Percentiles rank a stretch among this genome's conserved stretches.
phyloP scores from a whole-genome alignment of 2,797 vertebrate species.

The Melopsittacus undulatus region DNA sequence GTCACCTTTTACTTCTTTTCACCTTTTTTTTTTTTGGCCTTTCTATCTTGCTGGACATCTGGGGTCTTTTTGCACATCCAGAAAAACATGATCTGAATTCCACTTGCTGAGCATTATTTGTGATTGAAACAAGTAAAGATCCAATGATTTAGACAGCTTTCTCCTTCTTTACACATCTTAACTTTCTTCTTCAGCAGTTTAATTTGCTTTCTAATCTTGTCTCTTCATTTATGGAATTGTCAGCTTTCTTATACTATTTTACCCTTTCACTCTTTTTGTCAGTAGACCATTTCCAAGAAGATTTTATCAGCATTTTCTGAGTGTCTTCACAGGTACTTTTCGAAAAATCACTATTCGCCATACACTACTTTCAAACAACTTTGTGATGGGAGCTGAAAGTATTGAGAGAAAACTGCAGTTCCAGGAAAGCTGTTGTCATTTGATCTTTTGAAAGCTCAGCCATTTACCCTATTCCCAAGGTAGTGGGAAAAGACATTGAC shows the following conservation, averaged over 20 bases:
- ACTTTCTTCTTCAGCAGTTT: neutral
- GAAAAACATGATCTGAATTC: neutral
- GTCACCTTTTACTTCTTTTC: neutral
- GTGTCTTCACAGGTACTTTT: neutral
- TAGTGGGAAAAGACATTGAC: neutral
- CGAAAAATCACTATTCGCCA: neutral
- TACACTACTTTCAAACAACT: neutral
- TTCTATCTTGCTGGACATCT: neutral
- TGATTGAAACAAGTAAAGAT: neutral
- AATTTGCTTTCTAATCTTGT: neutral
- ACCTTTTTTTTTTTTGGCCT: neutral
- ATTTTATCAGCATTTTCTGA: neutral
- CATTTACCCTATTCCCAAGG: neutral
- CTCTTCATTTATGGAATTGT: neutral
- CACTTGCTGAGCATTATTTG: neutral
- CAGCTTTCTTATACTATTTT: neutral
- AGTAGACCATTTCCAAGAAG: neutral
- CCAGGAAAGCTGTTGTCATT: neutral
- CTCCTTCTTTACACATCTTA: neutral
- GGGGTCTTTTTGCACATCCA: neutral
- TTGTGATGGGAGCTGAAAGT: neutral
- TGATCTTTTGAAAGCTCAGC: neutral
- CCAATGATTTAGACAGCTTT: neutral
- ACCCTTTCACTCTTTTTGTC: neutral
- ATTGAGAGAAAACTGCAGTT: neutral